phyloP scores from a whole-genome alignment of 2,888 invertebrate species.

The Bugula neritina region DNA sequence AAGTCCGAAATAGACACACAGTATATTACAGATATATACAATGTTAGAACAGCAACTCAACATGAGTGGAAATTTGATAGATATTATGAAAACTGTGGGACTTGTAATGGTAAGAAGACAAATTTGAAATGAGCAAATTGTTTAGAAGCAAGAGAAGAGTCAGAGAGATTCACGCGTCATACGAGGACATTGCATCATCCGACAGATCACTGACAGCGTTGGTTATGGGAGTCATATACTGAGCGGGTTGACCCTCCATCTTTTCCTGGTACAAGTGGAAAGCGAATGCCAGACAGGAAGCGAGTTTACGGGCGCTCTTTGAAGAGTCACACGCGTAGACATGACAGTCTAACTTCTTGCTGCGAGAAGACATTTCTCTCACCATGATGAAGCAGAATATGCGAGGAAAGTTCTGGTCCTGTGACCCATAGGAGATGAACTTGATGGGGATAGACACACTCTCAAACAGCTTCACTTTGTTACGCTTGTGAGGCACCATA shows the following conservation, averaged over 20 bases:
- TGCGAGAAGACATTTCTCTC: conserved; percentile 41
- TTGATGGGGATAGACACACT: conserved; percentile 45
- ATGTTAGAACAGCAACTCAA: too few relatives aligned
- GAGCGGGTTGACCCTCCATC: conserved; percentile 30
- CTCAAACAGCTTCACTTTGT: conserved; percentile 36
- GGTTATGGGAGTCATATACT: neutral
- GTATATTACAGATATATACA: too few relatives aligned
- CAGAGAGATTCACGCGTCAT: too few relatives aligned
- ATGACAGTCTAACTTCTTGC: conserved; percentile 45
- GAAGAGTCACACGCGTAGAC: conserved; percentile 47
- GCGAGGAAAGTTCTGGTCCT: conserved; percentile 49
- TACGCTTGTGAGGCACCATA: conserved; percentile 41
- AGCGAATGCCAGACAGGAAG: conserved; percentile 40
- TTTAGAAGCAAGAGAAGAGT: too few relatives aligned
- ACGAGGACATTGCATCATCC: neutral
- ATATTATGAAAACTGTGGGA: too few relatives aligned
- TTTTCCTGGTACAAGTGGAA: conserved; percentile 40
- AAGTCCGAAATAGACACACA: too few relatives aligned
- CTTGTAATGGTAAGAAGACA: too few relatives aligned
- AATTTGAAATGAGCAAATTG: too few relatives aligned
- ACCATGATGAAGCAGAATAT: conserved; percentile 51
- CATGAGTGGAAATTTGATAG: too few relatives aligned
- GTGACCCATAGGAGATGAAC: conserved; percentile 52
- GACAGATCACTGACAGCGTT: neutral
- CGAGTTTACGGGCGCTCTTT: conserved; percentile 41